Percentiles rank a stretch among this genome's conserved stretches.
phyloP scores from a whole-genome alignment of 1,140 invertebrate species.

The Calephelis virginiensis region DNA sequence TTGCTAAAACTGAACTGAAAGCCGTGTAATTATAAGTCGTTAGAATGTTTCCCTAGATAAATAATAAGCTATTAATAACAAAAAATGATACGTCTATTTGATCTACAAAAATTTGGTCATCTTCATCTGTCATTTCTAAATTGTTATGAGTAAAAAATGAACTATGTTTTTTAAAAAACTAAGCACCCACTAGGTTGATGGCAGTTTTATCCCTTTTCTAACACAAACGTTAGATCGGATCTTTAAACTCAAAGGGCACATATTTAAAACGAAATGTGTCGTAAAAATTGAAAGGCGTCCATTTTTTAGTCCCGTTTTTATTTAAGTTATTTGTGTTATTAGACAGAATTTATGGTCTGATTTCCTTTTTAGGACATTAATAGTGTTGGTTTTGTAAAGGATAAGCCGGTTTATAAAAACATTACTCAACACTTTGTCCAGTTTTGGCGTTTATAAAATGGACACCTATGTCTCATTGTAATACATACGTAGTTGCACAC shows the following conservation, averaged over 20 bases:
- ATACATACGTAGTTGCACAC: too few relatives aligned
- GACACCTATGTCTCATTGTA: too few relatives aligned
- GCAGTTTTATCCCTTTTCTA: conserved; percentile 64
- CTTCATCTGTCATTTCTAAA: conserved; percentile 70
- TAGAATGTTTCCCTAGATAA: conserved; percentile 4
- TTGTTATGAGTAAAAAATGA: conserved; percentile 58
- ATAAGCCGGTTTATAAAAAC: conserved; percentile 43
- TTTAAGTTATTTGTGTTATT: conserved; percentile 69
- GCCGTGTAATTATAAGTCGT: not conserved
- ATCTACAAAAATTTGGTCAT: conserved; percentile 36
- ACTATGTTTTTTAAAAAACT: conserved; percentile 44
- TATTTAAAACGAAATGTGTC: conserved; percentile 48
- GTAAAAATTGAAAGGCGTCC: conserved; percentile 57
- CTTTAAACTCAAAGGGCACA: conserved; percentile 45
- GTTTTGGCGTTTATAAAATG: not conserved
- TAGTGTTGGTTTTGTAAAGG: conserved; percentile 58
- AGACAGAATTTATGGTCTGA: conserved; percentile 59
- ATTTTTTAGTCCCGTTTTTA: conserved; percentile 55
- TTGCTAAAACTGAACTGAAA: too few relatives aligned
- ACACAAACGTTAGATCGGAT: conserved; percentile 72
- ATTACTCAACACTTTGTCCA: conserved; percentile 26
- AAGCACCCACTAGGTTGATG: conserved; percentile 58
- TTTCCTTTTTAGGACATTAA: conserved; percentile 49
- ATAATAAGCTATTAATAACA: not conserved
- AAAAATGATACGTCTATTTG: not conserved